Conservation (phyloP, 1,140 invertebrate genomes). For the Drosophila ercepeae region DNA sequence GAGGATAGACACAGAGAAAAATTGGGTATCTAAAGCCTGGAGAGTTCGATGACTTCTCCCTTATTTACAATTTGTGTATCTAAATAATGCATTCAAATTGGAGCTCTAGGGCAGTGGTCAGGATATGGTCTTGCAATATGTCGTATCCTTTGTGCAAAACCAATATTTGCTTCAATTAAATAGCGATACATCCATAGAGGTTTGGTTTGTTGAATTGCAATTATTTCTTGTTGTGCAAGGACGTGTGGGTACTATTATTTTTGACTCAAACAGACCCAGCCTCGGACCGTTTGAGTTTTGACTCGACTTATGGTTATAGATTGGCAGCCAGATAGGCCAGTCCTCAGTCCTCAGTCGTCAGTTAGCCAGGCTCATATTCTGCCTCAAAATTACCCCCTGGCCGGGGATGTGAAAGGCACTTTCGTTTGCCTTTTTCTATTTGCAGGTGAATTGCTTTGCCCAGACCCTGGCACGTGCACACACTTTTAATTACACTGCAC, state of each 20-base stretch:
- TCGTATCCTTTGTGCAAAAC: background rate
- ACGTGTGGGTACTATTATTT: constrained; percentile 47
- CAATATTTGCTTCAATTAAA: background rate
- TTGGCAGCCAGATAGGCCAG: constrained; percentile 35
- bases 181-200: background rate
- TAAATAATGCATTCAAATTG: no score
- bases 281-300: constrained; percentile 7
- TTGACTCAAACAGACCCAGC: no score
- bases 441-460: constrained; percentile 35
- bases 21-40: background rate
- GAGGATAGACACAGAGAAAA: background rate
- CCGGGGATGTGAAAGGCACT: constrained; percentile 21
- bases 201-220: background rate
- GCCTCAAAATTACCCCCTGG: constrained; percentile 56
- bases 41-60: no score
- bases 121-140: background rate
- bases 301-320: constrained; percentile 55
- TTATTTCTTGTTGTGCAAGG: background rate
- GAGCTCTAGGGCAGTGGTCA: background rate
- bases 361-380: constrained; percentile 51
- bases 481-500: constrained; percentile 79
- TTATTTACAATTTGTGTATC: background rate
- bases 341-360: constrained; percentile 12
- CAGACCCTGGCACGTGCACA: constrained; percentile 46
- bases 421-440: constrained; percentile 68